phyloP scores from a whole-genome alignment of 2,888 invertebrate species.

The Heterodera filipjevi region DNA sequence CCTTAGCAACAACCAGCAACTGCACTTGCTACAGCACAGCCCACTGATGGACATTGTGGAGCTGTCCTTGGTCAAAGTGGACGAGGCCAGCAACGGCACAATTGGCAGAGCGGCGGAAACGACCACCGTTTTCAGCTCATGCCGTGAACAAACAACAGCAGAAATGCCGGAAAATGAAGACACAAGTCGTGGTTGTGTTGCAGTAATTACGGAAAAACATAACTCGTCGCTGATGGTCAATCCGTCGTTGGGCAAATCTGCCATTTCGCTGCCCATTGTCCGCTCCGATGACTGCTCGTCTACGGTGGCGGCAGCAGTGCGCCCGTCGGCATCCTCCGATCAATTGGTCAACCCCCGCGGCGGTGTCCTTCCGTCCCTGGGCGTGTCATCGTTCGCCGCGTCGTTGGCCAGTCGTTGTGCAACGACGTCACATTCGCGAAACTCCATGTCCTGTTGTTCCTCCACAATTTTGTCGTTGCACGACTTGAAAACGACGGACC shows the following conservation, averaged over 20 bases:
- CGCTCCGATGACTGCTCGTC: not conserved
- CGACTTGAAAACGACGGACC: not conserved
- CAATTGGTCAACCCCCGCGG: not conserved
- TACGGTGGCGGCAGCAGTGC: not conserved
- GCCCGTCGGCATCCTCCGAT: not conserved
- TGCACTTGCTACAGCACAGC: not conserved
- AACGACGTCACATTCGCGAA: not conserved
- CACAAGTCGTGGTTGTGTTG: no score
- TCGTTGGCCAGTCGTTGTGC: not conserved
- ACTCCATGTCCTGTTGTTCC: not conserved
- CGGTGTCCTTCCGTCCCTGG: not conserved
- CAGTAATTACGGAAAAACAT: not conserved
- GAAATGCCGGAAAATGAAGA: not conserved
- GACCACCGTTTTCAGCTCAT: not conserved
- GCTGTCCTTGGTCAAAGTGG: not conserved
- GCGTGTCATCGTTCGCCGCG: not conserved
- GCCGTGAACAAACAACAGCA: not conserved
- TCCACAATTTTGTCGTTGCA: not conserved
- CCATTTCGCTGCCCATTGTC: not conserved
- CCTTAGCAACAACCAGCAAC: not conserved
- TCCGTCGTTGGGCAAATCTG: not conserved
- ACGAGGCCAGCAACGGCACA: not conserved
- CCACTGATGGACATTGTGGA: constrained; percentile 4
- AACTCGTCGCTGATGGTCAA: not conserved
- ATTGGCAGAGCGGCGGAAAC: not conserved